Conservation (phyloP, 2,797 vertebrate species). For the Sebastes kiyomatsui region DNA sequence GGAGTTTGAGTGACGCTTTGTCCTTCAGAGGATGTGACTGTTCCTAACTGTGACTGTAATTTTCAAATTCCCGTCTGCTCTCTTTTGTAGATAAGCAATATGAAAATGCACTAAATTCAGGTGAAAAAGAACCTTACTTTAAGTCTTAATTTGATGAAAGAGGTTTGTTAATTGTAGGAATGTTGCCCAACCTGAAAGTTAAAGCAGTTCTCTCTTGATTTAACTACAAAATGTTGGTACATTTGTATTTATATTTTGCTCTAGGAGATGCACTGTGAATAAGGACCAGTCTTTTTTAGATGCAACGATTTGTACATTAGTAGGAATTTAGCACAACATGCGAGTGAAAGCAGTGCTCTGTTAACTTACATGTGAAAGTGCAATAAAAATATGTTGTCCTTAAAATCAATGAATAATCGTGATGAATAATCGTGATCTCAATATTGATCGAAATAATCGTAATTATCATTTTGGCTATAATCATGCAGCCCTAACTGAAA, state of each 20-base stretch:
- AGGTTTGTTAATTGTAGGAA: neutral
- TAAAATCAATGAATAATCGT: too few relatives aligned
- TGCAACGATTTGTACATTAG: neutral
- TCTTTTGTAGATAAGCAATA: neutral
- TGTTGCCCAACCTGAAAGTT: neutral
- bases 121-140: neutral
- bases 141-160: neutral
- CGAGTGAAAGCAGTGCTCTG: too few relatives aligned
- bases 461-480: neutral
- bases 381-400: too few relatives aligned
- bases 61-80: too few relatives aligned
- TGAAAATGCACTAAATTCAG: neutral
- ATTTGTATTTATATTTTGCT: neutral
- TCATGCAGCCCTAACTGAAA: too few relatives aligned
- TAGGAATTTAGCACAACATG: too few relatives aligned
- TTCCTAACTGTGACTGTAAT: too few relatives aligned
- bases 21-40: slow-evolving; percentile 26
- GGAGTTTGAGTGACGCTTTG: slow-evolving; percentile 16
- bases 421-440: too few relatives aligned
- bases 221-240: neutral
- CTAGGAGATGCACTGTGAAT: neutral
- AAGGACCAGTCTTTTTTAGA: neutral
- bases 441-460: too few relatives aligned
- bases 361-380: too few relatives aligned
- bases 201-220: too few relatives aligned